Conservation (phyloP, 1,140 invertebrate species). For the Aphelenchoides fujianensis region DNA sequence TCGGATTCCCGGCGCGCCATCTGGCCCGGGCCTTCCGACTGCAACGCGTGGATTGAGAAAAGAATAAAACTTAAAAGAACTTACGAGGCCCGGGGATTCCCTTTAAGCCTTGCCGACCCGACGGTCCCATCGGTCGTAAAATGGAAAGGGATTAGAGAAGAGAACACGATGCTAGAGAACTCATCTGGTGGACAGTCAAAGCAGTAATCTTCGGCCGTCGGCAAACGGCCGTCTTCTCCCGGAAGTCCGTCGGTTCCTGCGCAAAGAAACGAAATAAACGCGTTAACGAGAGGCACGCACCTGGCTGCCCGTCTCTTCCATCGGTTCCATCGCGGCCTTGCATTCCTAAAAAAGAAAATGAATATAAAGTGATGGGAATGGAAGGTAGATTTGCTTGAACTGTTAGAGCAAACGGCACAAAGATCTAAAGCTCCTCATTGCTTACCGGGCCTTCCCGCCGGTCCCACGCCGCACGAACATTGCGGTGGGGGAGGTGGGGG, state of each 20-base stretch:
- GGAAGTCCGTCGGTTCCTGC: conserved; percentile 20
- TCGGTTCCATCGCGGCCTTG: background rate
- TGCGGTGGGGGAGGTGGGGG: background rate
- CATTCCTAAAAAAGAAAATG: background rate
- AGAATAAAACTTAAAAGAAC: too few species aligned
- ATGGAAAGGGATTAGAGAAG: background rate
- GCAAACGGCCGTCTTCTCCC: conserved; percentile 10
- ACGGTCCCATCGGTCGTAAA: too few species aligned
- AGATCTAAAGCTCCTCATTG: background rate
- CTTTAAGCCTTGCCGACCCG: background rate
- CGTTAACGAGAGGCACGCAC: too few species aligned
- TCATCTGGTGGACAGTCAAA: conserved; percentile 24
- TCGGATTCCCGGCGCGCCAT: too few species aligned
- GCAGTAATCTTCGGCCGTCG: conserved; percentile 26
- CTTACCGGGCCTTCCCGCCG: background rate
- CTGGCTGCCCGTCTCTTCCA: conserved; percentile 11
- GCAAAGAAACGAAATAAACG: background rate
- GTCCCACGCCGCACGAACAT: conserved; percentile 21
- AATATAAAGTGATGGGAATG: background rate
- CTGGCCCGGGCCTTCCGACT: too few species aligned
- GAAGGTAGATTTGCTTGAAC: background rate
- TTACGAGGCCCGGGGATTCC: background rate
- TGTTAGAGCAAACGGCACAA: background rate
- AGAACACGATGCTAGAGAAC: background rate
- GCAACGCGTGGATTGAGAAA: too few species aligned